These are phyloP conservation scores for Pocillopora meandrina DNA, from an alignment of 92 coral and sea anemone species.

Conservation along the genomic window DNA sequence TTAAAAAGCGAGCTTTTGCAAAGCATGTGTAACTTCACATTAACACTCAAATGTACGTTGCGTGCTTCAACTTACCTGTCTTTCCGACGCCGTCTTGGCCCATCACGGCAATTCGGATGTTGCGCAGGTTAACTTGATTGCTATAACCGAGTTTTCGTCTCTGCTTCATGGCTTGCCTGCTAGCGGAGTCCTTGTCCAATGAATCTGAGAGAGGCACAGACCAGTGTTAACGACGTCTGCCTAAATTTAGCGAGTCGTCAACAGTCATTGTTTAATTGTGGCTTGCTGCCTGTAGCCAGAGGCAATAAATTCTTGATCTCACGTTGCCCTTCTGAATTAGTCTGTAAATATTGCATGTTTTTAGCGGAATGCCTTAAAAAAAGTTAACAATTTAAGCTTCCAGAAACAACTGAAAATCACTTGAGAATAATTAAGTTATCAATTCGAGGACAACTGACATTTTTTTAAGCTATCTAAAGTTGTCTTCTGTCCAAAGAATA, in stretches of 20 bases:
- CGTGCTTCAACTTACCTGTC: conserved; percentile 62
- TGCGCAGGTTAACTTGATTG: conserved; percentile 44
- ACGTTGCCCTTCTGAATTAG: conserved; percentile 1
- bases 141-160: conserved; percentile 71
- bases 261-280: background rate
- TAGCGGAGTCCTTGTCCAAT: conserved; percentile 6
- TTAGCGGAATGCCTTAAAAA: background rate
- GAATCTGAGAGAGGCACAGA: conserved; percentile 25
- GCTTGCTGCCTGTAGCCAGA: background rate
- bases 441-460: background rate
- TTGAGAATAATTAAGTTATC: background rate
- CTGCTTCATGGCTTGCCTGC: conserved; percentile 55
- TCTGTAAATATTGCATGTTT: background rate
- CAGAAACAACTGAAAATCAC: background rate
- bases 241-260: background rate
- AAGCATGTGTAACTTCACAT: background rate
- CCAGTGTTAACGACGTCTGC: background rate
- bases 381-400: background rate
- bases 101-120: conserved; percentile 73
- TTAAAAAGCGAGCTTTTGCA: background rate
- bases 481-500: background rate
- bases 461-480: background rate
- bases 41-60: too few relatives aligned
- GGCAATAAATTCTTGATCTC: conserved; percentile 24
- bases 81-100: conserved; percentile 98